Evolutionary conservation across 2,888 invertebrate species (phyloP), one percentile per base, ranked within the genome.

Genomic region (Glomeris marginata): DNA sequence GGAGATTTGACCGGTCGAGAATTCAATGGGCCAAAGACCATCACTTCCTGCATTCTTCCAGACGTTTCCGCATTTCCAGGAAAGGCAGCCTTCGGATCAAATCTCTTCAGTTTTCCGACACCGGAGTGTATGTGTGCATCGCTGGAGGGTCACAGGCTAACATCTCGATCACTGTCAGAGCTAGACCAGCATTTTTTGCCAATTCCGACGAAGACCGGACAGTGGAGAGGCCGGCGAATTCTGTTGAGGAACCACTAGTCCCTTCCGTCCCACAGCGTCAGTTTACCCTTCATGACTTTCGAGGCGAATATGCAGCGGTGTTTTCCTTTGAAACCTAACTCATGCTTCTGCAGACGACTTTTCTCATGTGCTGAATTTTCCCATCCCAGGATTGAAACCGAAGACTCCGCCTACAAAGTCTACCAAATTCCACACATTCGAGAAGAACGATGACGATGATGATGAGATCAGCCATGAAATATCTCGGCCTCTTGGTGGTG

Each of bases 1-100:
- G 86, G 63, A 80, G 82, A 57, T 74, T 72, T 57, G 71, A 75
- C 59, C 72, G 87, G 54, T 81, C 85, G 1, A 82, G 82, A 65
- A 86, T 90, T 55, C 76, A 80, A 60, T 92, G 92, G 92, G 80
- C 80, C 49, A 91, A 91, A 63, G 86, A 91, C 63, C 81, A 84
- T 56, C 78, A 78, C 58, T 45, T 41, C 42, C 28, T 45, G 22
- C 18, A 49, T 41, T 45, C 44, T 16, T 41, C 52, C 18, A 49
- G 38, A 11, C 41, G 52, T 59, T 81, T 82, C 60, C 86, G 87
- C 66, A 84, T 88, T 47, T 88, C 88, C 11, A 84, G 83, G 62
- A 90, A 74, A 71, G 92, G 91, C 13, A 87, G 88, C 22, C 73
- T 94, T 15, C 78, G 87, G 52, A 85, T 94, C 52, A 77, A 82